These are phyloP conservation scores for Ptychoptera contaminata DNA, from an alignment of 2,888 invertebrate species.

Conservation along the genomic window DNA sequence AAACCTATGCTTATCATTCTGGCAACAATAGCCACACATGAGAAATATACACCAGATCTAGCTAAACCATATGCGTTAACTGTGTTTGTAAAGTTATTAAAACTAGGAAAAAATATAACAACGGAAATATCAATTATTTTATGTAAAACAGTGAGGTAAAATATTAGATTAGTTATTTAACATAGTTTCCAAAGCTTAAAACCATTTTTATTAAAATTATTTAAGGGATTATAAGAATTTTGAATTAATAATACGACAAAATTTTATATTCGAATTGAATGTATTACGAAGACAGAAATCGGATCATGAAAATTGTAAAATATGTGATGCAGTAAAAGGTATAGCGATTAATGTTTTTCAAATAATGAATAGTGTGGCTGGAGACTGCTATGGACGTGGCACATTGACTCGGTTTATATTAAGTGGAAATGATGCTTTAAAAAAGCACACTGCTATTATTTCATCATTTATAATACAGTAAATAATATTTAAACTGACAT, in stretches of 20 bases:
- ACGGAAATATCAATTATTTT: slow-evolving; percentile 1
- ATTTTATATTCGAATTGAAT: slow-evolving; percentile 24
- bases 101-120: not conserved
- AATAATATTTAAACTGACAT: not conserved
- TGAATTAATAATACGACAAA: slow-evolving; percentile 25
- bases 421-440: slow-evolving; percentile 20
- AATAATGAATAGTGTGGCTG: slow-evolving; percentile 18
- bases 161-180: not conserved
- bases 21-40: not conserved
- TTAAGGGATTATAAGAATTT: slow-evolving; percentile 28
- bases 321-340: slow-evolving; percentile 6
- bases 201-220: not conserved
- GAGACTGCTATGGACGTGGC: slow-evolving; percentile 29
- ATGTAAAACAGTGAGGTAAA: not conserved
- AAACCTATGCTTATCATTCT: not conserved
- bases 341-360: not conserved
- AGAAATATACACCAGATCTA: slow-evolving; percentile 15
- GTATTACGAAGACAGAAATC: slow-evolving; percentile 16
- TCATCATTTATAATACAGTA: slow-evolving; percentile 25
- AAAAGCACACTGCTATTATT: slow-evolving; percentile 26
- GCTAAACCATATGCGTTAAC: slow-evolving; percentile 25
- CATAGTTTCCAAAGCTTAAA: not conserved
- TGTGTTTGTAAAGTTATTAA: slow-evolving; percentile 1
- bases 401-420: slow-evolving; percentile 23
- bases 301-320: slow-evolving; percentile 8